Evolutionary conservation across 2,888 invertebrate species (phyloP).

Genomic region (Orchesella flavescens): DNA sequence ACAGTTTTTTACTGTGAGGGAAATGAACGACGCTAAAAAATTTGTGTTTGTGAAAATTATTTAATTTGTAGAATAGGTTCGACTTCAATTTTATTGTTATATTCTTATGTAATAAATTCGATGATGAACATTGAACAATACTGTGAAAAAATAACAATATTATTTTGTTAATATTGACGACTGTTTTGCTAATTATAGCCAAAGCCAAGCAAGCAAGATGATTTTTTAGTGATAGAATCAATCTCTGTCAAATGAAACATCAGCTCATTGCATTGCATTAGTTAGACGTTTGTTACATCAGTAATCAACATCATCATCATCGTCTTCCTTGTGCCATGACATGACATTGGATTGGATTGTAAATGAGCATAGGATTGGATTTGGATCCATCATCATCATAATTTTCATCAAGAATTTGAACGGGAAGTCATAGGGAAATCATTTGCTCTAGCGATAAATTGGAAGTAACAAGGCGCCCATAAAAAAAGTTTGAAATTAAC

Average conservation of each 20-base stretch:
- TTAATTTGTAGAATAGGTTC: background rate
- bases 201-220: background rate
- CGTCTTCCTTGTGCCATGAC: background rate
- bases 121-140: no score
- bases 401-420: background rate
- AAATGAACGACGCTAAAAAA: no score
- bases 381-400: background rate
- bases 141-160: no score
- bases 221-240: conserved; percentile 43
- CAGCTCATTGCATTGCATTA: background rate
- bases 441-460: conserved; percentile 6
- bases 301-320: no score
- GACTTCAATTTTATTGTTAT: no score
- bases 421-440: conserved; percentile 2
- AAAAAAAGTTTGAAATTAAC: conserved; percentile 52
- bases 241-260: conserved; percentile 51
- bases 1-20: no score
- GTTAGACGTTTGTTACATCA: no score
- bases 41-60: no score
- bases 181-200: background rate
- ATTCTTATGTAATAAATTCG: no score
- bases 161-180: no score
- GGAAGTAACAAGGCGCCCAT: conserved; percentile 12
- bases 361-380: background rate
- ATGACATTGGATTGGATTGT: conserved; percentile 17